phyloP scores from a whole-genome alignment of 2,888 invertebrate species.

The Listrodromus nycthemerus region DNA sequence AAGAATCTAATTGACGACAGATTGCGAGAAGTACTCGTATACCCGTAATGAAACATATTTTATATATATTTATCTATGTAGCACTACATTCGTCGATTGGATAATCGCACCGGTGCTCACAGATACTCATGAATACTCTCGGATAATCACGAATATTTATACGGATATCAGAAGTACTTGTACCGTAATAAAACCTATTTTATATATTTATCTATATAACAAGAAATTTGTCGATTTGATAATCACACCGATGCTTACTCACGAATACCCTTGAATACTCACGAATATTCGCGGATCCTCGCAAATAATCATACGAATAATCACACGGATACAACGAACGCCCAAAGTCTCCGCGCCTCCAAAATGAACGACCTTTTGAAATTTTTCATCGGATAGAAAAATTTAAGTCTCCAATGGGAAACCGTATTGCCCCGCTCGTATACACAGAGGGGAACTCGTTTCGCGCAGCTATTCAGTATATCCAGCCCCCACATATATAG shows the following conservation, averaged over 20 bases:
- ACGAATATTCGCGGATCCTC: no score
- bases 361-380: background rate
- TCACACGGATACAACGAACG: no score
- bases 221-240: background rate
- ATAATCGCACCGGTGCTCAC: background rate
- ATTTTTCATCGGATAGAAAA: background rate
- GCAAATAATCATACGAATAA: no score
- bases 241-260: no score
- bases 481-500: slow-evolving; percentile 21
- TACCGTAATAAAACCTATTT: slow-evolving; percentile 6
- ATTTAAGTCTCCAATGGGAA: background rate
- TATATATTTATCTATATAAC: background rate
- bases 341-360: no score
- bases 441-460: background rate
- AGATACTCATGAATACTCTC: no score
- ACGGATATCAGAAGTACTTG: background rate
- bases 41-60: slow-evolving; percentile 11
- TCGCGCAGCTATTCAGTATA: background rate
- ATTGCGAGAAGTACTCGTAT: background rate
- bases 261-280: no score
- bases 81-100: background rate
- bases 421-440: background rate
- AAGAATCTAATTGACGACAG: background rate
- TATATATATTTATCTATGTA: background rate
- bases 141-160: no score